Base-by-base conservation (phyloP, 1,140 invertebrate genomes). In the Gonatopus flavifemur region DNA sequence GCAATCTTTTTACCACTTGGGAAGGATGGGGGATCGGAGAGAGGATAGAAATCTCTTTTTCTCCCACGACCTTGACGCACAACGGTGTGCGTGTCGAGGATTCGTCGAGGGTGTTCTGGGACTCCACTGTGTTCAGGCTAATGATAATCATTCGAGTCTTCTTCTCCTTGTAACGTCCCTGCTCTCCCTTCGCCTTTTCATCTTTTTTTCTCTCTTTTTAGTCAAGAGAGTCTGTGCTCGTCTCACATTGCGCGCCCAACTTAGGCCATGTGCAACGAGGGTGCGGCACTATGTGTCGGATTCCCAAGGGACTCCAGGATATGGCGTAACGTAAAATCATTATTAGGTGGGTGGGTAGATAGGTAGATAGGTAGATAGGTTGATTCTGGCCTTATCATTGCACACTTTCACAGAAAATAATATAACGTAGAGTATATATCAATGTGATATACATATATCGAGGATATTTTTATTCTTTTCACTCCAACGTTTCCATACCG, bases 281-380 rank as follows among this genome's bases (percentile, higher is more conserved):
- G 76, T 67, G 76, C 70, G 73, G 72, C 73, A 68, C 62, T 44
- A n/a, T n/a, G n/a, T n/a, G 52, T 55, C 56, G 63, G 51, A 70
- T 72, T 74, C 75, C 76, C 74, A 59, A 57, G 76, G 70, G 76
- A 75, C 61, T 63, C n/a, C n/a, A n/a, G n/a, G 61, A 68, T 62
- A 60, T 73, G 72, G 71, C 72, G 72, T 70, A 76, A 76, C 75
- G 74, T 78, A 76, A 78, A 78, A 78, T 76, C 74, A 77, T 77
- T 77, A 77, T 77, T 76, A 76, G 72, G 64, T 64, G 64, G 62
- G 60, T 72, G 66, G 69, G n/a, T n/a, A n/a, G n/a, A n/a, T n/a
- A n/a, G n/a, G n/a, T n/a, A n/a, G n/a, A n/a, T n/a, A n/a, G n/a
- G n/a, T n/a, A n/a, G n/a, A n/a, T n/a, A n/a, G n/a, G n/a, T n/a